Evolutionary conservation across 2,113 vertebrate genomes (phyloP).

Genomic region (Nasalis larvatus): DNA sequence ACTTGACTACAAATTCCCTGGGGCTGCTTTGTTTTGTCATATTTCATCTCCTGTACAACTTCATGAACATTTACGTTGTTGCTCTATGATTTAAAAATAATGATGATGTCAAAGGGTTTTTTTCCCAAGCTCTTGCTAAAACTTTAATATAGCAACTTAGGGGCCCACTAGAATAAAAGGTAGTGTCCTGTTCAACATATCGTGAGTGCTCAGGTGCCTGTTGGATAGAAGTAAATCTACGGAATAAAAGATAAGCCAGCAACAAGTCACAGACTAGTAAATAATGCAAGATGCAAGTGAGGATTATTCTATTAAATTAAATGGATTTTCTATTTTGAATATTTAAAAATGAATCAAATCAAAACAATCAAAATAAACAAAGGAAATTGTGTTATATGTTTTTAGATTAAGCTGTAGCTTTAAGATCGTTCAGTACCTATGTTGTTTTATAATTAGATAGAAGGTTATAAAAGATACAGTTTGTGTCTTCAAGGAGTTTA

Average conservation of each 20-base stretch:
- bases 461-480: neutral
- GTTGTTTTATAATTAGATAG: neutral
- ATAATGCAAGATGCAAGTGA: neutral
- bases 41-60: slow-evolving; percentile 47
- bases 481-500: neutral
- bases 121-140: neutral
- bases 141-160: neutral
- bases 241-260: neutral
- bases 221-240: neutral
- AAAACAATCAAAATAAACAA: neutral
- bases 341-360: neutral
- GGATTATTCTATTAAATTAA: neutral
- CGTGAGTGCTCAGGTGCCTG: neutral
- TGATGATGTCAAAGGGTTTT: neutral
- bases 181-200: neutral
- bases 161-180: neutral
- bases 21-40: slow-evolving; percentile 14
- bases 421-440: neutral
- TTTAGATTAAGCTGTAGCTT: neutral
- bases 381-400: neutral
- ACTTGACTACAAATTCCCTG: slow-evolving; percentile 42
- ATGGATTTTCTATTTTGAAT: neutral
- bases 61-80: slow-evolving; percentile 33
- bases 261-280: neutral
- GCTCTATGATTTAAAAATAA: slow-evolving; percentile 46